Percentiles rank a stretch among this genome's conserved stretches.
phyloP scores from a whole-genome alignment of 1,140 invertebrate species.

The Elymnias hypermnestra region DNA sequence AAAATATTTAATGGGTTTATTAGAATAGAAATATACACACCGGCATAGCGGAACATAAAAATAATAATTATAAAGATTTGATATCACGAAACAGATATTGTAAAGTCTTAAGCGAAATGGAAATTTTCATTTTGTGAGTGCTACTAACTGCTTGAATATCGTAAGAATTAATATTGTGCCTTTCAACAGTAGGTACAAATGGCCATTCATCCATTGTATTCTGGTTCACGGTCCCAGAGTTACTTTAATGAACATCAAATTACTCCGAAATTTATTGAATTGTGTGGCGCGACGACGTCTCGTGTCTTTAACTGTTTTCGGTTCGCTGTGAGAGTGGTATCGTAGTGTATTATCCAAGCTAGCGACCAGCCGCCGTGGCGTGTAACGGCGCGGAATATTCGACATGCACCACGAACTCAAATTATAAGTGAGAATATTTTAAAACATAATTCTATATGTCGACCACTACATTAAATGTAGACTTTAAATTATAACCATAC shows the following conservation, averaged over 20 bases:
- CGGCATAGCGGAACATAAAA: too few species aligned
- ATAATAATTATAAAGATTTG: too few species aligned
- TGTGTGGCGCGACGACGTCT: conserved; percentile 65
- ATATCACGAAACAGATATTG: conserved; percentile 8
- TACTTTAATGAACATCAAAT: conserved; percentile 75
- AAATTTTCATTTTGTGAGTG: conserved; percentile 54
- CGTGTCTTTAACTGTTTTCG: conserved; percentile 56
- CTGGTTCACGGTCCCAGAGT: conserved; percentile 71
- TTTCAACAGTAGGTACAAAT: conserved; percentile 70
- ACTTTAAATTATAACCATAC: conserved; percentile 7
- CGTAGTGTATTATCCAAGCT: conserved; percentile 49
- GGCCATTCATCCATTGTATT: conserved; percentile 74
- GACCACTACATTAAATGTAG: conserved; percentile 28
- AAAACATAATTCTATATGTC: conserved; percentile 55
- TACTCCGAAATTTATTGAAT: conserved; percentile 75
- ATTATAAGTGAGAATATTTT: conserved; percentile 75
- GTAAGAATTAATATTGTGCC: conserved; percentile 62
- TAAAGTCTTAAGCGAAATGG: conserved; percentile 9
- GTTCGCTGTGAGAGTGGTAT: conserved; percentile 47
- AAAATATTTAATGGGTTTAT: too few species aligned
- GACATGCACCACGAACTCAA: conserved; percentile 72
- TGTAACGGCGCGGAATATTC: conserved; percentile 69
- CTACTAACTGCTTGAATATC: conserved; percentile 61
- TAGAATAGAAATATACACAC: too few species aligned
- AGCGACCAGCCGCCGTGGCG: conserved; percentile 47